A percentile compares a stretch with the other conserved stretches of the same genome.
Conservation (phyloP, 1,140 invertebrate species). For the Neoseiulus cucumeris region DNA sequence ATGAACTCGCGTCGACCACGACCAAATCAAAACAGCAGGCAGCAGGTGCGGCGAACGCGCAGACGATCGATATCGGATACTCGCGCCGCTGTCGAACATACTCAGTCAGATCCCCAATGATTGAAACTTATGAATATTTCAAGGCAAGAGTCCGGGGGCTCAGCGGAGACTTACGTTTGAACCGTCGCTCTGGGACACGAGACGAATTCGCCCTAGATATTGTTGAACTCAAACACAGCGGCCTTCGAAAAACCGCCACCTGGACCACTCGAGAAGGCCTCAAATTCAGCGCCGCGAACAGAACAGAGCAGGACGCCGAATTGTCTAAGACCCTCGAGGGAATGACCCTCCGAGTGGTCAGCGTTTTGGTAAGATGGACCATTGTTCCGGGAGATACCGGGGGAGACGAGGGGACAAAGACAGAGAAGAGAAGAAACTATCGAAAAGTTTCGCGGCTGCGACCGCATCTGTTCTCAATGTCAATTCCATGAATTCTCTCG, state of each 20-base stretch:
- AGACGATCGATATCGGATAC: too few relatives aligned
- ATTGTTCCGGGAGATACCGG: not conserved
- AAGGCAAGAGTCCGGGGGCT: slow-evolving; percentile 72
- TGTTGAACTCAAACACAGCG: slow-evolving; percentile 50
- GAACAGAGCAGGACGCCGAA: not conserved
- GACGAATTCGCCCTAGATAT: slow-evolving; percentile 73
- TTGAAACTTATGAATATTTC: slow-evolving; percentile 6
- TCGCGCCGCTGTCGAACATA: too few relatives aligned
- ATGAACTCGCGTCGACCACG: too few relatives aligned
- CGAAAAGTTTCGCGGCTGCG: too few relatives aligned
- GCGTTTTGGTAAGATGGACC: slow-evolving; percentile 10
- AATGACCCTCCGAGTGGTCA: slow-evolving; percentile 9
- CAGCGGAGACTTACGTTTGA: slow-evolving; percentile 76
- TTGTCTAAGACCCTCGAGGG: not conserved
- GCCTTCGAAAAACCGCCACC: slow-evolving; percentile 19
- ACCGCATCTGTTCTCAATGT: too few relatives aligned
- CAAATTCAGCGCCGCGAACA: not conserved
- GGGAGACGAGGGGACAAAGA: slow-evolving; percentile 13
- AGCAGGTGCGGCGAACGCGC: too few relatives aligned
- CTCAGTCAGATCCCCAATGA: too few relatives aligned
- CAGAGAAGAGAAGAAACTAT: too few relatives aligned
- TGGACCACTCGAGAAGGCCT: not conserved
- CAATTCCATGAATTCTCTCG: too few relatives aligned
- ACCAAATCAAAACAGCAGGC: too few relatives aligned
- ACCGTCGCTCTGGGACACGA: slow-evolving; percentile 73